Percentiles rank a stretch among this genome's conserved stretches.
Evolutionary conservation across 2,888 invertebrate genomes (phyloP).

Genomic region (Epinotia ramella): DNA sequence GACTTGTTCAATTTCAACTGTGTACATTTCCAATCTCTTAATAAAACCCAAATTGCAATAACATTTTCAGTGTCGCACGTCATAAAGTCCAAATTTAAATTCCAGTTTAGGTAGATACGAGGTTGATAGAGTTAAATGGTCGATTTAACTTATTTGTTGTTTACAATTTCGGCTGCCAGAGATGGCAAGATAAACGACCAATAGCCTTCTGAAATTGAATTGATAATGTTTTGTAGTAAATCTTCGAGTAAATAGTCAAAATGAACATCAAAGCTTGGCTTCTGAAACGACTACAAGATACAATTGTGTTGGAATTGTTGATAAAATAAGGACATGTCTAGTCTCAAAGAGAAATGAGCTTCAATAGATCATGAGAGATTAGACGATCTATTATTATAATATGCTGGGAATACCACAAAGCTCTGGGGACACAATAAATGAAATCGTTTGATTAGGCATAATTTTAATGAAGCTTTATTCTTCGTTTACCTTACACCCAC

Average conservation of each 20-base stretch:
- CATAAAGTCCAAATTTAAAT: neutral
- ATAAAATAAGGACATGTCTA: too few relatives aligned
- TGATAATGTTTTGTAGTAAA: conserved; percentile 23
- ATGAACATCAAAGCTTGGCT: conserved; percentile 14
- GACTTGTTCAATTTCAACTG: conserved; percentile 34
- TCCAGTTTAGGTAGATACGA: neutral
- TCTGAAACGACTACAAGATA: neutral
- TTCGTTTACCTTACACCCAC: too few relatives aligned
- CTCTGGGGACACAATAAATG: too few relatives aligned
- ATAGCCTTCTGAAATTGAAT: conserved; percentile 33
- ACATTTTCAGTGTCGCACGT: neutral
- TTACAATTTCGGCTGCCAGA: conserved; percentile 29
- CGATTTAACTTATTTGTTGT: conserved; percentile 33
- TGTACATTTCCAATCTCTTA: neutral
- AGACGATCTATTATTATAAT: neutral
- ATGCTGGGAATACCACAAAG: too few relatives aligned
- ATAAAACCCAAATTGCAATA: neutral
- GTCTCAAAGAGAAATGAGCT: neutral
- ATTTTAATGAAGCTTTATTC: too few relatives aligned
- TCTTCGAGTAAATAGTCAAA: conserved; percentile 1
- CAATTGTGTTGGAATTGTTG: too few relatives aligned
- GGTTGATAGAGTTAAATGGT: neutral
- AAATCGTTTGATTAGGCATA: too few relatives aligned
- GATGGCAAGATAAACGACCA: conserved; percentile 29
- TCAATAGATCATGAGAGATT: neutral